These are phyloP conservation scores for Gisinianus flammeolus DNA, from an alignment of 2,888 invertebrate genomes.

Conservation along the genomic window DNA sequence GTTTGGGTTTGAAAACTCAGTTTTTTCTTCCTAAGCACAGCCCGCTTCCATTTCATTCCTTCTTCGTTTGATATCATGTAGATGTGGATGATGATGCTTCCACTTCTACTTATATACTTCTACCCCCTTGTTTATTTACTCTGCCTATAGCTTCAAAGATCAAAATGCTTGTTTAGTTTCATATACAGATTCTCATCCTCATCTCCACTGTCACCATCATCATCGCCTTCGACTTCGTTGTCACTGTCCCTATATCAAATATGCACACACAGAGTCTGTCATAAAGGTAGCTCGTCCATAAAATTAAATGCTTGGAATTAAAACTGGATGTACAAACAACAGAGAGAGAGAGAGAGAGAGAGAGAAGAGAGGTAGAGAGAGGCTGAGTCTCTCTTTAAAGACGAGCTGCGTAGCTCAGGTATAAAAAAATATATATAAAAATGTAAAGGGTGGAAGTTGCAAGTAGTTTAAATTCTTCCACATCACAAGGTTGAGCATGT, in stretches of 20 bases:
- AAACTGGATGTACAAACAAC: neutral
- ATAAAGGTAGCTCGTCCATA: neutral
- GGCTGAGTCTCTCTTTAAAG: too few relatives aligned
- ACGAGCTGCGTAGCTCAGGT: neutral
- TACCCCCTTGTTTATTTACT: neutral
- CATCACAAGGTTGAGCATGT: neutral
- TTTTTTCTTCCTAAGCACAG: neutral
- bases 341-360: too few relatives aligned
- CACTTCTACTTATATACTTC: neutral
- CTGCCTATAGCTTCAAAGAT: neutral
- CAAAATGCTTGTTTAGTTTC: neutral
- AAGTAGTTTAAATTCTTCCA: neutral
- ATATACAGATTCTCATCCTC: neutral
- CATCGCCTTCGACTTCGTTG: neutral
- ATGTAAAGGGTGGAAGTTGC: neutral
- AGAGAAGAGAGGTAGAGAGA: too few relatives aligned
- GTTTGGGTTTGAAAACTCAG: neutral
- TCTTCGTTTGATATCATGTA: neutral
- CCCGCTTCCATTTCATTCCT: slow-evolving; percentile 2
- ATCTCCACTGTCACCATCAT: neutral
- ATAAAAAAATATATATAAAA: neutral
- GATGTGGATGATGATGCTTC: neutral
- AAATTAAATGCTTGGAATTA: neutral
- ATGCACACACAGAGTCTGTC: neutral
- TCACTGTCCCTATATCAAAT: neutral